Evolutionary conservation across 2,888 invertebrate genomes (phyloP), one percentile per base, ranked within the genome.

Genomic region (Xylophagus ater): DNA sequence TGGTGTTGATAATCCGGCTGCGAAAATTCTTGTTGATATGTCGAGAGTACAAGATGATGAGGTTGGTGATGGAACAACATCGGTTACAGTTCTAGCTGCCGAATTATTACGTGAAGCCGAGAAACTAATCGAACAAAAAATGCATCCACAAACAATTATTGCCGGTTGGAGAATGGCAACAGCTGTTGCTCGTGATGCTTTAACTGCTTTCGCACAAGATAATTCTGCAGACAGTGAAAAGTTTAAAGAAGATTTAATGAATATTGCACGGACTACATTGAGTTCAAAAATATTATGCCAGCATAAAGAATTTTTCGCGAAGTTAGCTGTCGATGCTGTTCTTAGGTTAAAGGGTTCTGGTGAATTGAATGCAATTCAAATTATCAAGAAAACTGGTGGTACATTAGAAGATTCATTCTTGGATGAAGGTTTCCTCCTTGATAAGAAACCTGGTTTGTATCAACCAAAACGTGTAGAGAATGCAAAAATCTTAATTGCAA

Each of bases 31-130:
- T 34, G 94, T 98, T n/a, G 93, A 98, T 51, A 96, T 98, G 79
- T 88, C 97, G 10, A 86, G 88, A 66, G 93, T 93, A 3, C 98
- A 98, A 62, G 98, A 98, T 68, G 93, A 93, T 60, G 98, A 98
- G 73, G 97, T 98, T 42, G 98, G 98, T 30, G 98, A 99, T 74
- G 98, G 98, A 10, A 99, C 98, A n/a, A 99, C 98, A 26, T 97
- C 97, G 1, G 98, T 99, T 1, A 92, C 96, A 37, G 97, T 71
- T 56, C 42, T 59, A 69, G 97, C 97, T 50, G 81, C 94, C 36
- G 97, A 98, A 67, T 67, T 98, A 35, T 69, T 99, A 14, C 80
- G 85, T 53, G 94, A 96, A 69, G 97, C 97, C 12, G 98, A 99
- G 62, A 83, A 84, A 56, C 68, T 99, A 35, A 74, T 98, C 41